Percentiles rank a stretch among this genome's conserved stretches.
phyloP scores from a whole-genome alignment of 2,888 invertebrate genomes.

The Neoitamus cyanurus region DNA sequence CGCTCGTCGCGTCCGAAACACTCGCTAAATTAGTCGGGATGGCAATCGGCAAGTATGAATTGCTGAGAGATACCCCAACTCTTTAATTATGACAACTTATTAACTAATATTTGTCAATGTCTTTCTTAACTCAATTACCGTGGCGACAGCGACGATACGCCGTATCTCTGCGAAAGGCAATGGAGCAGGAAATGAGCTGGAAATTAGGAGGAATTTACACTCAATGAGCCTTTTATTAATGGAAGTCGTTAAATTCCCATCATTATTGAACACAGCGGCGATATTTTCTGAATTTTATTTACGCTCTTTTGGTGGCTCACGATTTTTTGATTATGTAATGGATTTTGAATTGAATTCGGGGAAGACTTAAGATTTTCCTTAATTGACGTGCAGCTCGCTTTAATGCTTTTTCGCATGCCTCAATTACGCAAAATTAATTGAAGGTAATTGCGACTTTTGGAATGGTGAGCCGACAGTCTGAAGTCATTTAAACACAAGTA shows the following conservation, averaged over 20 bases:
- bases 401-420: neutral
- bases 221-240: neutral
- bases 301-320: neutral
- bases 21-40: neutral
- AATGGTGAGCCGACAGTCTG: neutral
- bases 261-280: conserved; percentile 11
- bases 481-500: neutral
- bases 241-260: conserved; percentile 25
- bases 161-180: neutral
- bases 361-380: neutral
- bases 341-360: neutral
- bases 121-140: conserved; percentile 28
- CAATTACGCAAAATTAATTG: neutral
- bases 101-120: conserved; percentile 35
- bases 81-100: conserved; percentile 30
- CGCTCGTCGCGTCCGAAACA: neutral
- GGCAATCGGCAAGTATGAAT: neutral
- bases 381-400: neutral
- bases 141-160: neutral
- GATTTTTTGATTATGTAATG: neutral
- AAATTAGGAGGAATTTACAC: conserved; percentile 24
- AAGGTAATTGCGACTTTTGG: neutral
- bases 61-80: neutral
- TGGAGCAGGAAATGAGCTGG: conserved; percentile 15
- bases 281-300: conserved; percentile 9